Conservation (phyloP, 1,140 invertebrate species). For the Euschistus heros region DNA sequence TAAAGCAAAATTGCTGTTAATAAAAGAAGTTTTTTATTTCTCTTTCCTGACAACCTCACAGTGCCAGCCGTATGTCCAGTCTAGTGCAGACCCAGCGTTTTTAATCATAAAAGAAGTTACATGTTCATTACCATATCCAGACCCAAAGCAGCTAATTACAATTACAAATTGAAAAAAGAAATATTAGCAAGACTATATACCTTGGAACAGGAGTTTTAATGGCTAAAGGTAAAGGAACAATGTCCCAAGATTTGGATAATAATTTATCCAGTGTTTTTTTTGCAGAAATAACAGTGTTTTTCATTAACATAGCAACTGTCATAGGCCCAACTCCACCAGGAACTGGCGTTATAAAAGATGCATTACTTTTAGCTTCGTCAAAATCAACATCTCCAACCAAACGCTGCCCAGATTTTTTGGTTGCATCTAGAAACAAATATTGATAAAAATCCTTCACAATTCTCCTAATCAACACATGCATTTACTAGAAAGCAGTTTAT, state of each 20-base stretch:
- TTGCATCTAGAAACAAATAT: conserved; percentile 51
- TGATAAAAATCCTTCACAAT: not conserved
- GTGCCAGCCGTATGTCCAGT: no score
- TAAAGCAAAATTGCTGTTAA: no score
- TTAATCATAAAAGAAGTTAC: not conserved
- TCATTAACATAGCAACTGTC: conserved; percentile 97
- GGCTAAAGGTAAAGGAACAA: conserved; percentile 48
- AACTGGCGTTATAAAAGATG: conserved; percentile 89
- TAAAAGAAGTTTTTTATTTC: no score
- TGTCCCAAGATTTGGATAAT: conserved; percentile 48
- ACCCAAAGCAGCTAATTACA: not conserved
- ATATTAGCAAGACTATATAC: conserved; percentile 40
- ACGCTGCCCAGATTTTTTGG: conserved; percentile 70
- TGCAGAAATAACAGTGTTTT: conserved; percentile 85
- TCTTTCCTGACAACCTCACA: no score
- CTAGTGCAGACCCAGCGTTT: not conserved
- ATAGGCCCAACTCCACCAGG: conserved; percentile 97
- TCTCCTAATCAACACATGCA: not conserved
- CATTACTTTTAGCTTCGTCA: conserved; percentile 62
- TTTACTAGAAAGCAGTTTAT: not conserved
- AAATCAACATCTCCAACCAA: conserved; percentile 94
- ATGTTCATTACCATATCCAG: not conserved
- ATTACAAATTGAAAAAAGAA: not conserved
- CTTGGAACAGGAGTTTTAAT: conserved; percentile 57
- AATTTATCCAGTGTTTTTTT: conserved; percentile 46